Base-by-base conservation (phyloP, 2,797 vertebrate species). In the Phataginus tetradactyla region DNA sequence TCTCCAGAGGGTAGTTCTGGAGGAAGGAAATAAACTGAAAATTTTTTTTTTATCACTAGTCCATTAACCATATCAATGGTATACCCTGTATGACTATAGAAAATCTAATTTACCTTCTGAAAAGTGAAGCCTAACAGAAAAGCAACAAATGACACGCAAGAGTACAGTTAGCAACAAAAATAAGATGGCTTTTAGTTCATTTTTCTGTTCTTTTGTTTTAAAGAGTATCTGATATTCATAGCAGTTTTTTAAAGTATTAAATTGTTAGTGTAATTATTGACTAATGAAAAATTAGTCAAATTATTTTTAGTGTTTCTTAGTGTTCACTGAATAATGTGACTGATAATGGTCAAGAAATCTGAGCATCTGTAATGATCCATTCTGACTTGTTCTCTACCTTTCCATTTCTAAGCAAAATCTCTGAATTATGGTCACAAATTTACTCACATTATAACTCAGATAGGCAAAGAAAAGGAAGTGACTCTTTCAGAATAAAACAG, bases 401-500 rank as follows among this genome's bases (percentile, higher is more conserved):
- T 66, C 32, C 32, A 51, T 17, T 34, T 95, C 27, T 12, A 66
- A 21, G 32, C 45, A 94, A 77, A 77, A 59, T 53, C 53, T 95
- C 23, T 66, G 37, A 59, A 49, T 95, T 91, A 53, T 23, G 12
- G 8, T 55, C 21, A 79, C 25, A 92, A 9, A 49, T 77, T 51
- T 94, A 75, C 29, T 64, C 13, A 66, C 20, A 66, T 53, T 80
- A 61, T 6, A 53, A 32, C 5, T 78, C 69, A 92, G 42, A 29
- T 72, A 21, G n/a, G 14, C 14, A 92, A 90, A 92, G 61, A 57
- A 95, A 86, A 90, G 20, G 39, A 86, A 92, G 83, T 94, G 23
- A 83, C 32, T 85, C 51, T 71, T 71, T 85, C 34, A 94, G 42
- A 90, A 94, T 71, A 64, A 75, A 79, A 57, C 2, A 42, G 1